phyloP scores from a whole-genome alignment of 2,797 vertebrate species.

The Allobates femoralis region DNA sequence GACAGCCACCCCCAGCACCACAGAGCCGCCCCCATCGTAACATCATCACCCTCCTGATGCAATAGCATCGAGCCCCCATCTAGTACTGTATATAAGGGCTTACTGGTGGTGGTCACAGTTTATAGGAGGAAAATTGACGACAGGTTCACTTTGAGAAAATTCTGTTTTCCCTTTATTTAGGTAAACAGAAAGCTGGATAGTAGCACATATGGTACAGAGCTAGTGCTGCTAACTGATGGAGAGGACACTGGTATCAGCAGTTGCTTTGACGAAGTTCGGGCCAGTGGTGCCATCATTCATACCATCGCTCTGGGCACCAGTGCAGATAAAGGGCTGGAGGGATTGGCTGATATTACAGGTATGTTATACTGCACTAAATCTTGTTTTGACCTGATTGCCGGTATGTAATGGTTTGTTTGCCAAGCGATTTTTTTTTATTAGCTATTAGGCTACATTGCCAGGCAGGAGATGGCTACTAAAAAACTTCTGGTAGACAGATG shows the following conservation, averaged over 20 bases:
- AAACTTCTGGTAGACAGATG: no score
- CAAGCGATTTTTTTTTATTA: background rate
- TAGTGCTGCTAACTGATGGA: conserved; percentile 77
- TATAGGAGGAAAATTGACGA: no score
- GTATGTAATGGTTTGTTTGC: background rate
- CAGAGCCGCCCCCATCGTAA: no score
- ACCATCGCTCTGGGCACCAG: conserved; percentile 73
- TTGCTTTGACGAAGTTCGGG: conserved; percentile 66
- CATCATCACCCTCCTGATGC: no score
- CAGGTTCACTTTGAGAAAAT: no score
- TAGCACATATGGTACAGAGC: conserved; percentile 73
- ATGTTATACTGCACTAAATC: conserved; percentile 2
- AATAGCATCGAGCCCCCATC: no score
- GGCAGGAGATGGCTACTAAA: no score
- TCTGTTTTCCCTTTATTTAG: conserved; percentile 62
- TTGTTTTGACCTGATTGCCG: background rate
- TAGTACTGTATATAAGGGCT: no score
- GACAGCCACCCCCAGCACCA: no score
- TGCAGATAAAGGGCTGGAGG: conserved; percentile 66
- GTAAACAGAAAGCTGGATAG: conserved; percentile 65
- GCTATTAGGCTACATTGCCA: background rate
- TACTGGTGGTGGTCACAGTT: no score
- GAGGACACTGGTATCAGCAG: conserved; percentile 57
- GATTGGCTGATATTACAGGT: conserved; percentile 73
- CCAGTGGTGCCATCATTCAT: conserved; percentile 74